phyloP scores from a whole-genome alignment of 2,888 invertebrate species.

The Cybosia mesomella region DNA sequence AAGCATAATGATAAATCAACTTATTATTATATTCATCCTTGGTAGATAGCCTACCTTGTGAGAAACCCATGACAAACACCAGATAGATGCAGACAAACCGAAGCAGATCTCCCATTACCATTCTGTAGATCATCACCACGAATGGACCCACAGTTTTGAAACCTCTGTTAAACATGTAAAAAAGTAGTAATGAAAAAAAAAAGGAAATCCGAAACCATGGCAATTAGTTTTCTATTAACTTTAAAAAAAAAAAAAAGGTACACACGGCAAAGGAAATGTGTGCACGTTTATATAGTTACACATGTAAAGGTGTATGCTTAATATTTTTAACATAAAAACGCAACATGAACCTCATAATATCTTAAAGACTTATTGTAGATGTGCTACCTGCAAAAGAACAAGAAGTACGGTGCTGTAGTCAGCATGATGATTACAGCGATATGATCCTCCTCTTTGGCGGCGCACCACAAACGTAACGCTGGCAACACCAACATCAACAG shows the following conservation, averaged over 20 bases:
- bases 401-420: conserved; percentile 97
- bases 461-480: conserved; percentile 93
- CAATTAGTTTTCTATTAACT: too few relatives aligned
- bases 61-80: conserved; percentile 98
- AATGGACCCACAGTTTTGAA: conserved; percentile 99
- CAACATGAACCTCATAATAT: not conserved
- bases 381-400: conserved; percentile 97
- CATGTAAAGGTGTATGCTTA: too few relatives aligned
- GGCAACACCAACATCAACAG: conserved; percentile 95
- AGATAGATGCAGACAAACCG: conserved; percentile 98
- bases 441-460: conserved; percentile 95
- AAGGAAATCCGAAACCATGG: not conserved
- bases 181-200: not conserved
- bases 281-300: not conserved
- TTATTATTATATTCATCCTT: too few relatives aligned
- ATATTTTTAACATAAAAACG: too few relatives aligned
- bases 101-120: conserved; percentile 98
- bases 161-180: conserved; percentile 88
- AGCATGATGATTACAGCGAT: conserved; percentile 97
- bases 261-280: not conserved
- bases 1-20: too few relatives aligned
- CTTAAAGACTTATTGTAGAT: not conserved
- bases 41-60: conserved; percentile 90
- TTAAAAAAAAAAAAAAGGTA: too few relatives aligned
- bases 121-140: conserved; percentile 99